These are phyloP conservation scores for Elephantulus edwardii DNA, from an alignment of 2,113 vertebrate genomes.

Conservation along the genomic window DNA sequence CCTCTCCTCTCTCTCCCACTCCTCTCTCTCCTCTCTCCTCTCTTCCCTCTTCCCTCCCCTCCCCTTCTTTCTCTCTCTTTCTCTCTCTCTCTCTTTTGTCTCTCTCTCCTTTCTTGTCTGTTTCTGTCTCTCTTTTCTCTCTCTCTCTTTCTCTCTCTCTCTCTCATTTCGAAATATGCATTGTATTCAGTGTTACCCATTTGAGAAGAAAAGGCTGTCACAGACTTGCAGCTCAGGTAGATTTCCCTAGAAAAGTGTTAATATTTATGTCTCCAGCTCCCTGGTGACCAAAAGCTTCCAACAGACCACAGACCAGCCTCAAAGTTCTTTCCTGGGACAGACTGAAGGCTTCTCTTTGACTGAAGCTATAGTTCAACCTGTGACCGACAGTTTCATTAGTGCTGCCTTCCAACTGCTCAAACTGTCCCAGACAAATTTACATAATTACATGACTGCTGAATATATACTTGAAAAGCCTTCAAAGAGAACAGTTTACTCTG, in stretches of 20 bases:
- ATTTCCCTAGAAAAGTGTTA: constrained; percentile 2
- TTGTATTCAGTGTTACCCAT: not conserved
- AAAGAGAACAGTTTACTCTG: constrained; percentile 70
- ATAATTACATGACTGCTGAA: constrained; percentile 56
- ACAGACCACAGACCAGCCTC: not conserved
- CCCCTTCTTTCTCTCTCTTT: too few species aligned
- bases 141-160: too few species aligned
- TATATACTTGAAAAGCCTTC: constrained; percentile 68
- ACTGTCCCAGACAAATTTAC: constrained; percentile 49
- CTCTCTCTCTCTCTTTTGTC: too few species aligned
- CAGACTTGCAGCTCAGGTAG: not conserved
- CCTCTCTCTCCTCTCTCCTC: too few species aligned
- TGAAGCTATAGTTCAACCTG: not conserved
- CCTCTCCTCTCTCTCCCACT: too few species aligned
- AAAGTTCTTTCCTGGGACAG: not conserved
- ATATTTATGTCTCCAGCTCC: not conserved
- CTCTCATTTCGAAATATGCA: not conserved
- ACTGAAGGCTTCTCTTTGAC: not conserved
- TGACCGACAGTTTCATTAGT: constrained; percentile 24
- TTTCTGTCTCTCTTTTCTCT: too few species aligned
- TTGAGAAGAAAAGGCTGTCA: not conserved
- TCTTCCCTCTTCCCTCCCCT: too few species aligned
- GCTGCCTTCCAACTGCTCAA: constrained; percentile 46
- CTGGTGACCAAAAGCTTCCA: not conserved
- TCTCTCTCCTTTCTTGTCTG: too few species aligned